Evolutionary conservation across 2,888 invertebrate genomes (phyloP).

Genomic region (Sarcophaga carnaria): DNA sequence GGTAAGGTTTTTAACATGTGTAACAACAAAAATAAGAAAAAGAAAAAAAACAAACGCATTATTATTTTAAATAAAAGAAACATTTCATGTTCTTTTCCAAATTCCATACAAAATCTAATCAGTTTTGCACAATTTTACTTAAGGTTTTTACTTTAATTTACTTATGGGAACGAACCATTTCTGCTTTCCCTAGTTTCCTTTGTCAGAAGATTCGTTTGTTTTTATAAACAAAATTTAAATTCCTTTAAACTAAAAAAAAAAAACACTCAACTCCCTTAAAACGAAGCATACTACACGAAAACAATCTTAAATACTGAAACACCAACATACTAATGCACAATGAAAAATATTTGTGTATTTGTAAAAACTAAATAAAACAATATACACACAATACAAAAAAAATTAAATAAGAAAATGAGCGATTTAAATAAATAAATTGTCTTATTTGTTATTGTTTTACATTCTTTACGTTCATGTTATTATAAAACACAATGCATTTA

Average conservation of each 20-base stretch:
- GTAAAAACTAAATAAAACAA: slow-evolving; percentile 35
- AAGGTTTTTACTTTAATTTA: background rate
- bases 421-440: too few species aligned
- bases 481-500: too few species aligned
- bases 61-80: too few species aligned
- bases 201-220: background rate
- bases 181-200: slow-evolving; percentile 1
- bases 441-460: too few species aligned
- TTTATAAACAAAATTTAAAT: slow-evolving; percentile 3
- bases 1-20: background rate
- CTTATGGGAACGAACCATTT: background rate
- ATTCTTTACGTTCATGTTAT: too few species aligned
- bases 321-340: background rate
- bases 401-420: too few species aligned
- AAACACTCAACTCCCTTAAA: too few species aligned
- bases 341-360: background rate
- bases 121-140: background rate
- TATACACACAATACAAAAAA: background rate
- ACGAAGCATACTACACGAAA: background rate
- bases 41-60: too few species aligned
- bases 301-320: background rate
- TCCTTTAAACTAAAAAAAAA: background rate
- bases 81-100: background rate
- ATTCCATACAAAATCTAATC: slow-evolving; percentile 23
- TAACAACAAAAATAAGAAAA: background rate